Base-by-base conservation (phyloP, 2,113 vertebrate species). In the Nycticebus coucang region DNA sequence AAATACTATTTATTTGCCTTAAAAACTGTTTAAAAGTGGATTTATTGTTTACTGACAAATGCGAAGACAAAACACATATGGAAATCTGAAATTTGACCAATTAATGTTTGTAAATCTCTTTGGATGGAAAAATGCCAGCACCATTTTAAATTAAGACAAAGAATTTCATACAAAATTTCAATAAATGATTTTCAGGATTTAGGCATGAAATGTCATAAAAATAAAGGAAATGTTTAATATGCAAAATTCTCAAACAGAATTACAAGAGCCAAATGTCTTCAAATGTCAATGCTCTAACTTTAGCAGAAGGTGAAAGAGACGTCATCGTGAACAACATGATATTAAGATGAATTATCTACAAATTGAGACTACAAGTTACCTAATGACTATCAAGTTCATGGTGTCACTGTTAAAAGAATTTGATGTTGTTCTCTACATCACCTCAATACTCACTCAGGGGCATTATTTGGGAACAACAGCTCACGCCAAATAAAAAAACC, bases 131-230 rank as follows among this genome's bases (percentile, higher is more conserved):
- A 37, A 88, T 7, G 85, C 41, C 4, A 77, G 45, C 45, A 79
- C 7, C 5, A 33, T 88, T 93, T 68, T 10, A 41, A 41, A 41
- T 41, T 41, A 87, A 91, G 55, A 50, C 26, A 79, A 93, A 50
- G 75, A 66, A 83, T 74, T 85, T 59, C 81, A 83, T 35, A 45
- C 37, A 88, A 62, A 88, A 91, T 71, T 96, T 60, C 50, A 85
- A 78, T 22, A 92, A 78, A 68, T 85, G 18, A 87, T 94, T 95
- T 93, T 94, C 33, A 87, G 75, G 22, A 87, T 83, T 92, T 87
- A 74, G 60, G 45, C 4, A 50, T 93, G n/a, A 53, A n/a, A n/a
- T n/a, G n/a, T n/a, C n/a, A n/a, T n/a, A n/a, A n/a, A 81, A 95
- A 89, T 41, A 80, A 92, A 86, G 75, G 66, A 93, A 6, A 18